A percentile compares a stretch with the other conserved stretches of the same genome.
These are phyloP conservation scores for Pecten maximus DNA, from an alignment of 2,888 invertebrate species.

Conservation along the genomic window DNA sequence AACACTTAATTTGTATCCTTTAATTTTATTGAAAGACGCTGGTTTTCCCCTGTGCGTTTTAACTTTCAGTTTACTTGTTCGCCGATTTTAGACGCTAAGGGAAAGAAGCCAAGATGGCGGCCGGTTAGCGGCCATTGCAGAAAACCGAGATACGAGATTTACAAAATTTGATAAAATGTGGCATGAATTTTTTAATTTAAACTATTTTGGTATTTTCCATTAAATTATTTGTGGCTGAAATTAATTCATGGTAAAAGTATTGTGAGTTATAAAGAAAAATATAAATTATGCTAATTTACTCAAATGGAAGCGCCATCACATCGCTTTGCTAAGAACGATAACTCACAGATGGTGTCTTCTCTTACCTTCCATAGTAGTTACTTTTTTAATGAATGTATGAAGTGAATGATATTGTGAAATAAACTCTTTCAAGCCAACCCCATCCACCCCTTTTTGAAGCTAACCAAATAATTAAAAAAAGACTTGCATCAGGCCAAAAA, in stretches of 20 bases:
- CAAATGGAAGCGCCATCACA: neutral
- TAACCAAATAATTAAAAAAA: too few relatives aligned
- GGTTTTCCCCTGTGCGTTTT: neutral
- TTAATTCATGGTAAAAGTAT: neutral
- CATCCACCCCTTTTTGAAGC: too few relatives aligned
- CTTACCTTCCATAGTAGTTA: too few relatives aligned
- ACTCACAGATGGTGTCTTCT: neutral
- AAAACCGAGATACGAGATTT: neutral
- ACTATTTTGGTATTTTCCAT: too few relatives aligned
- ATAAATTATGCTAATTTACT: neutral
- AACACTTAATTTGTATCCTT: neutral
- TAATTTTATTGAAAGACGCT: neutral
- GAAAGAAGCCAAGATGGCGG: conserved; percentile 75
- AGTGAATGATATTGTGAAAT: too few relatives aligned
- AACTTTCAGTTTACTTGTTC: neutral
- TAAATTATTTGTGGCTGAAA: neutral
- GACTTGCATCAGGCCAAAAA: too few relatives aligned
- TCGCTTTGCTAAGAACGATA: neutral
- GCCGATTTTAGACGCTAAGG: conserved; percentile 44
- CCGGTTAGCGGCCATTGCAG: conserved; percentile 42
- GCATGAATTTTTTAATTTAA: neutral
- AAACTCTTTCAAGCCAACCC: too few relatives aligned
- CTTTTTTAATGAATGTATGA: too few relatives aligned
- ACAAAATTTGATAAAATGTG: neutral
- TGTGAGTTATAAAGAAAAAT: neutral